These are phyloP conservation scores for Lordiphosa clarofinis DNA, from an alignment of 1,140 invertebrate species.

Conservation along the genomic window DNA sequence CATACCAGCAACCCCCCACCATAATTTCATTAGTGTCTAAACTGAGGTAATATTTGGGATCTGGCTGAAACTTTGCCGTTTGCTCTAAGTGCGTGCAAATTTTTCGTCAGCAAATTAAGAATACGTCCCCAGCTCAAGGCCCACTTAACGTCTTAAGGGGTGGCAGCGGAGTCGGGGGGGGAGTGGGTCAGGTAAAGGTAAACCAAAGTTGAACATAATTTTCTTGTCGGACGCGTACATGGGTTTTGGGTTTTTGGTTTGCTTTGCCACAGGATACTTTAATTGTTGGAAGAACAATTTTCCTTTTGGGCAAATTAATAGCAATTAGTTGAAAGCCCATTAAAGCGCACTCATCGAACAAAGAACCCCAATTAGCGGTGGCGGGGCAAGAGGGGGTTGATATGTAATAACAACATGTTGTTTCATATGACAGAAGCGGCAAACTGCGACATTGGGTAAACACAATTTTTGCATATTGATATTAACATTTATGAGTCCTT, in stretches of 20 bases:
- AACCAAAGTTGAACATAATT: constrained; percentile 53
- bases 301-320: constrained; percentile 4
- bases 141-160: constrained; percentile 41
- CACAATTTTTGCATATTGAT: constrained; percentile 38
- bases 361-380: no score
- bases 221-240: constrained; percentile 24
- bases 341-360: no score
- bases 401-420: not conserved
- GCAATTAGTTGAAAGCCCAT: constrained; percentile 6
- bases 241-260: no score
- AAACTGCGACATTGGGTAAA: constrained; percentile 10
- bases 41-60: constrained; percentile 40
- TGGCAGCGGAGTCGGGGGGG: no score
- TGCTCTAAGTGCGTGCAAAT: constrained; percentile 64
- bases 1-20: constrained; percentile 2
- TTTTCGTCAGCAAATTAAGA: constrained; percentile 68
- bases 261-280: constrained; percentile 1
- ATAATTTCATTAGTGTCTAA: constrained; percentile 74
- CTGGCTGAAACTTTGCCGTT: constrained; percentile 41
- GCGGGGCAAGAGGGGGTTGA: no score
- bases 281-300: not conserved
- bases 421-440: not conserved
- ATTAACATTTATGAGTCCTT: constrained; percentile 73
- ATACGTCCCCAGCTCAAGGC: constrained; percentile 33
- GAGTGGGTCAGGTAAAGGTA: constrained; percentile 18